A percentile compares a stretch with the other conserved stretches of the same genome.
These are phyloP conservation scores for Dione juno DNA, from an alignment of 2,888 invertebrate species.

Conservation along the genomic window DNA sequence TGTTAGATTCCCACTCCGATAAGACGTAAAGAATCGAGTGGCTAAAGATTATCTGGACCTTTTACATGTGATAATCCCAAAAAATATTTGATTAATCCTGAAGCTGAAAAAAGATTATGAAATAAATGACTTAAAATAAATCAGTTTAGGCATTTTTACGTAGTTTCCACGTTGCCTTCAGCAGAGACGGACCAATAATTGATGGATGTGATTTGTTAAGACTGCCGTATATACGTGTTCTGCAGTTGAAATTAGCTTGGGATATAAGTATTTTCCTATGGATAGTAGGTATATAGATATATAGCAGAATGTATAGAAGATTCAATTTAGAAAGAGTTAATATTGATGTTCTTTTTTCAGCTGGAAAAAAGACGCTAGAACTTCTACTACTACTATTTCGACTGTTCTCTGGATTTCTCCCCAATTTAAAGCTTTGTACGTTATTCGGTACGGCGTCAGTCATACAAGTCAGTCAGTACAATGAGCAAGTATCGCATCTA, in stretches of 20 bases:
- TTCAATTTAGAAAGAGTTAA: neutral
- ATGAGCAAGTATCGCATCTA: no score
- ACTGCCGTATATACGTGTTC: slow-evolving; percentile 19
- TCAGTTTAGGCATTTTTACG: neutral
- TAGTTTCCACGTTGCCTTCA: neutral
- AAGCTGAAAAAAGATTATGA: neutral
- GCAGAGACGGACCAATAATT: slow-evolving; percentile 50
- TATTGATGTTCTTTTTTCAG: no score
- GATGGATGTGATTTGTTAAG: slow-evolving; percentile 48
- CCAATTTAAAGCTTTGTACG: no score
- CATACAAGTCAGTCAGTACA: no score
- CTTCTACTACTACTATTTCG: no score
- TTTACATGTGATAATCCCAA: no score
- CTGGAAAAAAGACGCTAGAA: no score
- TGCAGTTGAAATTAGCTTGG: slow-evolving; percentile 17
- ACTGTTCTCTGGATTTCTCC: no score
- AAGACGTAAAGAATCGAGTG: no score
- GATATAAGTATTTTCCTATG: slow-evolving; percentile 6
- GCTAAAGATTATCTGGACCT: no score
- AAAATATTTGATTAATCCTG: neutral
- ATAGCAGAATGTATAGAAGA: neutral
- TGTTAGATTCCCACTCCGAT: no score
- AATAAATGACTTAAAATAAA: neutral
- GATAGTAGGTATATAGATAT: neutral
- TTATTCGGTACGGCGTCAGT: no score